Base-by-base conservation (phyloP, 2,113 vertebrate species). In the Dipodomys ordii region DNA sequence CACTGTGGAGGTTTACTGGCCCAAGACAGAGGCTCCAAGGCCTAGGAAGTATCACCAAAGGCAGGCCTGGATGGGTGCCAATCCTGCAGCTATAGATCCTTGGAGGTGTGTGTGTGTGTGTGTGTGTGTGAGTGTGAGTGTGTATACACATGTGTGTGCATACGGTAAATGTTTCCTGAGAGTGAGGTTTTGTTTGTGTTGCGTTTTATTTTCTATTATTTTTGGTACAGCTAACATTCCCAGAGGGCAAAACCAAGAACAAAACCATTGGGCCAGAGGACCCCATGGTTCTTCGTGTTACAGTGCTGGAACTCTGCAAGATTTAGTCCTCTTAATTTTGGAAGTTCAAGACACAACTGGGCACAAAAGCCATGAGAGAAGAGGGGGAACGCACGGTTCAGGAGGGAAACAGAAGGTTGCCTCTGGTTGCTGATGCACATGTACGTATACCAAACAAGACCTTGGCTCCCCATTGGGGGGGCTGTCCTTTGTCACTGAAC, bases 281-380 rank as follows among this genome's bases (percentile, higher is more conserved):
- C 44, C 93, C 72, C 1, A n/a, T 76, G 95, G 44, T 57, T 69
- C 93, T 80, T 74, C 88, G 77, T 30, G 57, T 92, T 96, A 79
- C 64, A 18, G 86, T 72, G 60, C 74, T 90, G 88, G 90, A 88
- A 78, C 84, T 82, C 96, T 11, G 0, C 32, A 28, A 86, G 83
- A 85, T 19, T 83, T 30, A 68, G 87, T 84, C 79, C 93, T 87
- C 77, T 39, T 95, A 0, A 0, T 60, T 94, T 93, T 69, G 92
- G 97, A 97, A 94, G 88, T 94, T 95, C 90, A 90, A 97, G 92
- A 94, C 96, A 88, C 91, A 96, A 94, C 68, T 88, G 97, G 94
- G 95, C 83, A 94, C 87, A 96, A 79, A 97, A 93, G 94, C 95
- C 95, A 35, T 88, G 96, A 81, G 65, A 6, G 15, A 97, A 94